Evolutionary conservation across 2,113 vertebrate genomes (phyloP).

Genomic region (Festucalex cinctus): DNA sequence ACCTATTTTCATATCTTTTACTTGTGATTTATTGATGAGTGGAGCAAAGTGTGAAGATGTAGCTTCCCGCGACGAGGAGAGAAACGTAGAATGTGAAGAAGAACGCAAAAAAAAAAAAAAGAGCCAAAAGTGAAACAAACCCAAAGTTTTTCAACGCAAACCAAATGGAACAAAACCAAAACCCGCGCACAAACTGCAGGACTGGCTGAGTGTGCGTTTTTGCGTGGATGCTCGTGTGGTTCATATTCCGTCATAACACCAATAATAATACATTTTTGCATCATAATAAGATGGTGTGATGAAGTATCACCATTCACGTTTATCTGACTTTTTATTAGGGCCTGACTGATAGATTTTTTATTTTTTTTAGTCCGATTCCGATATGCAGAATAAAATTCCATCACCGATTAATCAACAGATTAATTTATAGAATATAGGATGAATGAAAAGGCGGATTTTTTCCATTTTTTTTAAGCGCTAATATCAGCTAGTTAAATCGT

Average conservation of each 20-base stretch:
- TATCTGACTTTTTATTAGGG: too few relatives aligned
- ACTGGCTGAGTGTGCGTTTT: conserved; percentile 5
- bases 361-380: too few relatives aligned
- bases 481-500: too few relatives aligned
- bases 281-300: background rate
- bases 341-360: too few relatives aligned
- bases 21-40: conserved; percentile 66
- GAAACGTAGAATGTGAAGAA: conserved; percentile 64
- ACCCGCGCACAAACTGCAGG: conserved; percentile 62
- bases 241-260: background rate
- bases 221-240: conserved; percentile 4
- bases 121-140: conserved; percentile 71
- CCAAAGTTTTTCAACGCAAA: conserved; percentile 62
- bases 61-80: conserved; percentile 51
- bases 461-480: too few relatives aligned
- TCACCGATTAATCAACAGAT: too few relatives aligned
- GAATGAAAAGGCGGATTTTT: too few relatives aligned
- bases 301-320: too few relatives aligned
- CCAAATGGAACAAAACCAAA: conserved; percentile 75
- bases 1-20: conserved; percentile 71
- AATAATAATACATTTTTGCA: background rate
- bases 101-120: conserved; percentile 2
- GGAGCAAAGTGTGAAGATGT: conserved; percentile 75
- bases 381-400: too few relatives aligned
- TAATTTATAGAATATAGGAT: too few relatives aligned